Conservation (phyloP, 2,888 invertebrate genomes). For the Phorcus lineatus region DNA sequence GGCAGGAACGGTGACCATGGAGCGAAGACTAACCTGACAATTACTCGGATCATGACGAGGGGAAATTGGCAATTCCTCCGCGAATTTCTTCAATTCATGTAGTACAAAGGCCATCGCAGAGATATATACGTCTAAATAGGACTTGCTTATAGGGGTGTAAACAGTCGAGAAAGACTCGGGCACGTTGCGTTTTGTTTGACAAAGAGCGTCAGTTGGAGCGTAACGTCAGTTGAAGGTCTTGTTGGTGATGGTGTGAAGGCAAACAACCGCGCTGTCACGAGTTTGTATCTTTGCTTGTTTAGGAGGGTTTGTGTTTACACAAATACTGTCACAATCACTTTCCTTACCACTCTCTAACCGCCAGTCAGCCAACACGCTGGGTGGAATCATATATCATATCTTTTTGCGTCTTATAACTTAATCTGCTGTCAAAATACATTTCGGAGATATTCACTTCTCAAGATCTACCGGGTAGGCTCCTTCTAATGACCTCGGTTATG, state of each 20-base stretch:
- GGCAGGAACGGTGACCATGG: not conserved
- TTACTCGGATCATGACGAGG: conserved; percentile 14
- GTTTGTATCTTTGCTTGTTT: too few relatives aligned
- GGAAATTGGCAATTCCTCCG: conserved; percentile 4
- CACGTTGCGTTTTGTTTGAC: not conserved
- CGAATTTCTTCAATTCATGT: not conserved
- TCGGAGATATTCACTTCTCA: too few relatives aligned
- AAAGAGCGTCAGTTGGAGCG: not conserved
- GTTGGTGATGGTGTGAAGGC: not conserved
- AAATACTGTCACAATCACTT: too few relatives aligned
- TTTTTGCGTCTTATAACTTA: too few relatives aligned
- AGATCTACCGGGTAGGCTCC: too few relatives aligned
- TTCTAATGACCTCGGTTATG: too few relatives aligned
- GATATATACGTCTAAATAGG: conserved; percentile 7
- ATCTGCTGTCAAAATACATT: too few relatives aligned
- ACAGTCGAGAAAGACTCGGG: not conserved
- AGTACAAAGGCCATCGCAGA: not conserved
- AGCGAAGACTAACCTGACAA: not conserved
- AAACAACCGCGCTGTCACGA: too few relatives aligned
- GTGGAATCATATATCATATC: too few relatives aligned
- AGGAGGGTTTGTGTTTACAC: too few relatives aligned
- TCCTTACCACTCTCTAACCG: too few relatives aligned
- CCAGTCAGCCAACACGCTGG: too few relatives aligned
- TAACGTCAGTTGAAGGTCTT: not conserved
- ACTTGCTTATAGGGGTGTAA: not conserved